Evolutionary conservation across 2,888 invertebrate species (phyloP), one percentile per base, ranked within the genome.

Genomic region (Leucoma salicis): DNA sequence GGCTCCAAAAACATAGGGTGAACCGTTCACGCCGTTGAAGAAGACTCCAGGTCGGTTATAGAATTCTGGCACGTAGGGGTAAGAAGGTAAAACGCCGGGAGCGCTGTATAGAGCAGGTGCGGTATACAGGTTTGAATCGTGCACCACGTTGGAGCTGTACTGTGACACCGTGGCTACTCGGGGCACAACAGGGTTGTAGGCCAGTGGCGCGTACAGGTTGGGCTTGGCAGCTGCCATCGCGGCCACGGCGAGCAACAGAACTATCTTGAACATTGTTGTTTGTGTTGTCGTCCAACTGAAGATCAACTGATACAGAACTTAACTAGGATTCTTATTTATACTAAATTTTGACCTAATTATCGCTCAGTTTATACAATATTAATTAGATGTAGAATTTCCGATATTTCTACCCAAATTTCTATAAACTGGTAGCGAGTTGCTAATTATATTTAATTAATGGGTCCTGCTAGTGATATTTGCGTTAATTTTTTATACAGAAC

Each of bases 191-290:
- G 75, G 57, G 46, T 67, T 66, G 70, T 82, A 84, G 1, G 73
- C 71, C 62, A 75, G 5, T 1, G 82, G 82, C 13, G 70, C 63
- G 45, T 79, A 66, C 25, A 71, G 35, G 31, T 74, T 42, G 8
- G 90, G 89, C 69, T 84, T 89, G 71, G 92, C 92, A 51, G 82
- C 90, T 53, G 88, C 92, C 72, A 92, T 63, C 66, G 92, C 91
- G 69, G 91, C 74, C 50, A 92, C 78, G 68, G 91, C 91, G 73
- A 91, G 90, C 88, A 93, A 91, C 78, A 91, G 91, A 88, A 91
- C 91, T 89, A 89, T 71, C 74, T 87, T 88, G 71, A 64, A 82
- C 89, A 90, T 89, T 66, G 14, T 29, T 8, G 29, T 7, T 21
- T 69, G 80, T 76, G 82, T 82, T 66, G 65, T 74, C 67, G 57